These are phyloP conservation scores for Tor tambroides DNA, from an alignment of 2,113 vertebrate species.

Conservation along the genomic window DNA sequence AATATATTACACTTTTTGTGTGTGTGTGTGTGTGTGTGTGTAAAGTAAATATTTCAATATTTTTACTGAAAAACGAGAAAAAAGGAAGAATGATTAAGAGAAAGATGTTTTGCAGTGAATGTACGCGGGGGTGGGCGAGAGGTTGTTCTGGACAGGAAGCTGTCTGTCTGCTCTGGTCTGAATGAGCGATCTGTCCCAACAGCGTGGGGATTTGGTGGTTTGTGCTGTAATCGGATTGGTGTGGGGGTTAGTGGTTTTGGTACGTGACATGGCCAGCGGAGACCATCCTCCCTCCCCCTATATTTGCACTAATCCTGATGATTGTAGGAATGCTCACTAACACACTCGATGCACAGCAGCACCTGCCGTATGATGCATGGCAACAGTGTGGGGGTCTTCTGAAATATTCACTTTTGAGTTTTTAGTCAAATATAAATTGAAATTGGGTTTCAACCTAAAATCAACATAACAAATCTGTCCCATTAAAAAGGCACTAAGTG, in stretches of 20 bases:
- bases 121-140: not conserved
- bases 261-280: constrained; percentile 60
- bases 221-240: constrained; percentile 77
- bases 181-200: constrained; percentile 23
- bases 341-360: not conserved
- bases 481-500: not conserved
- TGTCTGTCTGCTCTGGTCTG: constrained; percentile 52
- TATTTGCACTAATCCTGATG: constrained; percentile 8
- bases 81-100: not conserved
- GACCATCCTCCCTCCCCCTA: constrained; percentile 35
- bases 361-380: not conserved
- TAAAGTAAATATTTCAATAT: not conserved
- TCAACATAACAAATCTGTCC: not conserved
- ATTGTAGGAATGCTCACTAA: not conserved
- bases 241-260: constrained; percentile 64
- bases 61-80: not conserved
- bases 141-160: not conserved
- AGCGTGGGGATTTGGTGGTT: constrained; percentile 70
- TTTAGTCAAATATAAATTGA: not conserved
- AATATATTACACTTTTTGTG: not conserved
- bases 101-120: not conserved
- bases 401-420: not conserved
- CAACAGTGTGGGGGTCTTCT: not conserved
- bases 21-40: not conserved
- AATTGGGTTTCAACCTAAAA: not conserved